A percentile compares a stretch with the other conserved stretches of the same genome.
Evolutionary conservation across 2,888 invertebrate species (phyloP).

Genomic region (Drosophila affinis): DNA sequence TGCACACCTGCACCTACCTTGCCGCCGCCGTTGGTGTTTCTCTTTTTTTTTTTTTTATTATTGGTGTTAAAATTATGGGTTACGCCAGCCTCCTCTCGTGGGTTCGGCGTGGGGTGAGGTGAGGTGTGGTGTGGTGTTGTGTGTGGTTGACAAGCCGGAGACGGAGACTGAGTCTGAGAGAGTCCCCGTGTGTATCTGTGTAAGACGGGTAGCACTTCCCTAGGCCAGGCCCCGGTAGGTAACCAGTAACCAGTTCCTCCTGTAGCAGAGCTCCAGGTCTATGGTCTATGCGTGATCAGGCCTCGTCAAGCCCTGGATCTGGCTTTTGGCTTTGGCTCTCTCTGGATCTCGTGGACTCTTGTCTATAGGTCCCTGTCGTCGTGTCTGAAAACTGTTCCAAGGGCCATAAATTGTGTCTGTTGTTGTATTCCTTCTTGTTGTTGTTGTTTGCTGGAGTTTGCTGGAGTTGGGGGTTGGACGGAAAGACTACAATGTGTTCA

Average conservation of each 20-base stretch:
- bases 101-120: constrained; percentile 40
- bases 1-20: constrained; percentile 71
- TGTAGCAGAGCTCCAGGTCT: constrained; percentile 1
- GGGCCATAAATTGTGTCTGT: constrained; percentile 69
- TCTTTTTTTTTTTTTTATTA: constrained; percentile 64
- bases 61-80: constrained; percentile 79
- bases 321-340: constrained; percentile 19
- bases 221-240: constrained; percentile 34
- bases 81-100: constrained; percentile 50
- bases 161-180: constrained; percentile 41
- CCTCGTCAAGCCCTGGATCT: constrained; percentile 37
- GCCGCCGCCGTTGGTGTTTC: constrained; percentile 51
- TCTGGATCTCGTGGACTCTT: constrained; percentile 21
- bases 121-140: constrained; percentile 55
- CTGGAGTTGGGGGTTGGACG: constrained; percentile 18
- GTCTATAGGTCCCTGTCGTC: constrained; percentile 58
- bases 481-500: constrained; percentile 62
- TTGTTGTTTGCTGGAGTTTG: constrained; percentile 1
- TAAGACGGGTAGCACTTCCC: constrained; percentile 77
- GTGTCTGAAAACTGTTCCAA: constrained; percentile 74
- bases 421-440: constrained; percentile 13
- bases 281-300: constrained; percentile 49
- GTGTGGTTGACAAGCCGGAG: constrained; percentile 70
- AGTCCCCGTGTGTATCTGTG: constrained; percentile 48
- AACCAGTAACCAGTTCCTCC: constrained; percentile 65